These are phyloP conservation scores for Chelonoidis abingdonii DNA, from an alignment of 2,113 vertebrate species.

Conservation along the genomic window DNA sequence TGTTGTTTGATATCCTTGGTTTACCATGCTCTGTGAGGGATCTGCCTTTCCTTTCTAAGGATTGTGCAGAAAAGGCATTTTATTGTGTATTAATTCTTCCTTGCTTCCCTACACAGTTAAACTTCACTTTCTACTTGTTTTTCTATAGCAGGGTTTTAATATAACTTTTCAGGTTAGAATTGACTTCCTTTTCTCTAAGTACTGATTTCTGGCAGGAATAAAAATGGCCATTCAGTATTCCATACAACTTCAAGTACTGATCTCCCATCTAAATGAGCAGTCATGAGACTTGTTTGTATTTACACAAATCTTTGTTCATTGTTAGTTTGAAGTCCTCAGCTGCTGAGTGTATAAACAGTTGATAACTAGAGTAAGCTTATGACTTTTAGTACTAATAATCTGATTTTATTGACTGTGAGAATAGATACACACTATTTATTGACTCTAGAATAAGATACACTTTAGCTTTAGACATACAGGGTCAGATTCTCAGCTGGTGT, in stretches of 20 bases:
- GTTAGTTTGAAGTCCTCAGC: not conserved
- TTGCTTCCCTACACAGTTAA: not conserved
- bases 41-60: not conserved
- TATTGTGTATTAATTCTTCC: not conserved
- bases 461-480: not conserved
- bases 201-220: not conserved
- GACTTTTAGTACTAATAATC: not conserved
- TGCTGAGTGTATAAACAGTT: not conserved
- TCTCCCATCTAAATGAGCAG: not conserved
- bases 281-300: not conserved
- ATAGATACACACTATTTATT: too few relatives aligned
- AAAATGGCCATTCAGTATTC: not conserved
- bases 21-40: not conserved
- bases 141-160: not conserved
- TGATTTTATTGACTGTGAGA: not conserved
- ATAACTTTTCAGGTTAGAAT: not conserved
- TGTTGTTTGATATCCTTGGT: not conserved
- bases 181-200: not conserved
- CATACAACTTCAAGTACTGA: fast-evolving
- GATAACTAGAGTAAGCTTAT: not conserved
- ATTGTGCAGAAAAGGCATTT: not conserved
- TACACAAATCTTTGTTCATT: not conserved
- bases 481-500: not conserved
- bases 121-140: not conserved
- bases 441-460: not conserved